Base-by-base conservation (phyloP, 2,113 vertebrate species). In the Microcebus jonahi region DNA sequence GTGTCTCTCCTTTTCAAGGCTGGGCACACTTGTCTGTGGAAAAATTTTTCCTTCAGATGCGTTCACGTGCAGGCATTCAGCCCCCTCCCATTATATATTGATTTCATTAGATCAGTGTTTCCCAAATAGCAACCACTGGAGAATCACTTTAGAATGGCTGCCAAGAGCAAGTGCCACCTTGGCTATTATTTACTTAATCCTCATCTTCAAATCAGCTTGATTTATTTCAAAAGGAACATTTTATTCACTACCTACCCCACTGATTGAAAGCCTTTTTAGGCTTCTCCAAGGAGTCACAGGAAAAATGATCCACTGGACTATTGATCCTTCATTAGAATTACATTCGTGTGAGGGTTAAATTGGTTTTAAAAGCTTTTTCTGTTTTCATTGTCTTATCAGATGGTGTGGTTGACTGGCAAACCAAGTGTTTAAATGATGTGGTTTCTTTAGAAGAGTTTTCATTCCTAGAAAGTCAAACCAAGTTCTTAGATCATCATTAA, bases 321-420 rank as follows among this genome's bases (percentile, higher is more conserved):
- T 98, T 96, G 98, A 98, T 98, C 98, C 97, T 98, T 98, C 98
- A 98, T 98, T 98, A 98, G 98, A 98, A 98, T 98, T 98, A 95
- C 98, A 98, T 98, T 99, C 98, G 95, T 98, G 97, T 98, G 97
- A 97, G 71, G 98, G 97, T 96, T 98, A 98, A 98, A 98, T 98
- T 98, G 97, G 98, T 98, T 98, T 98, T 98, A 98, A 98, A 98
- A 98, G 81, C 96, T 90, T 95, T 96, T 98, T 98, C 95, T 98
- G 95, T 98, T 98, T 97, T 98, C 98, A 98, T 98, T 98, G 97
- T 98, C 97, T 98, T 98, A 98, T 98, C 98, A 98, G 97, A 97
- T 96, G 92, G 94, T 97, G 85, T 83, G 87, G 97, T 97, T 89
- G 88, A 96, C 88, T 61, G 96, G 97, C 97, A 98, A 95, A 98